Conservation (phyloP, 2,797 vertebrate species). For the Columba guinea region DNA sequence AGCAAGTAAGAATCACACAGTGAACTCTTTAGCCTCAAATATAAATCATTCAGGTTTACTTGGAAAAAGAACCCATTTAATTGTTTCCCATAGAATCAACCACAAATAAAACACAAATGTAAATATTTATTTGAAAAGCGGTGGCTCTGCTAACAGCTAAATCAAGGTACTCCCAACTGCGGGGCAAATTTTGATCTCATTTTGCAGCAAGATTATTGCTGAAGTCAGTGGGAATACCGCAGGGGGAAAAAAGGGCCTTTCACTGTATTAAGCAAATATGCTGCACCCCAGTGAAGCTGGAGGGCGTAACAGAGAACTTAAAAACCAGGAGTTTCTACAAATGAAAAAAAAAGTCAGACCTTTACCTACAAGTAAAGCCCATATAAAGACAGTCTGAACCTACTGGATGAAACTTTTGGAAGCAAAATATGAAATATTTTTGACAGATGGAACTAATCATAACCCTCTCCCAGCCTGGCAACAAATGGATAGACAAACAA, state of each 20-base stretch:
- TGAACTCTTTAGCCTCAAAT: constrained; percentile 26
- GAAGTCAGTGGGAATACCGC: not conserved
- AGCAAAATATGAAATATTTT: not conserved
- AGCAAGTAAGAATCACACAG: constrained; percentile 16
- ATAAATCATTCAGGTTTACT: constrained; percentile 28
- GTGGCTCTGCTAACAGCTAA: not conserved
- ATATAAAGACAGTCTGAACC: not conserved
- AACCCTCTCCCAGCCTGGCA: not conserved
- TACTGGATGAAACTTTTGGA: not conserved
- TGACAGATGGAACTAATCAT: not conserved
- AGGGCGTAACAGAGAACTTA: not conserved
- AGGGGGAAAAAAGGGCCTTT: not conserved
- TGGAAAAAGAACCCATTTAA: constrained; percentile 12
- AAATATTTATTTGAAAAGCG: constrained; percentile 22
- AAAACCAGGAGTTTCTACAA: not conserved
- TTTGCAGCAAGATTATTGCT: not conserved
- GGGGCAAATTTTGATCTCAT: not conserved
- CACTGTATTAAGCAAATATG: not conserved
- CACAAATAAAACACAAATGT: not conserved
- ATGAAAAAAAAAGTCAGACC: not conserved
- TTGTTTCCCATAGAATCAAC: constrained; percentile 6
- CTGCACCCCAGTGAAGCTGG: not conserved
- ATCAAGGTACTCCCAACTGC: not conserved
- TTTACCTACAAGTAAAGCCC: not conserved
- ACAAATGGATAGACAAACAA: not conserved